phyloP scores from a whole-genome alignment of 2,888 invertebrate species.

The Leucophenga montana region DNA sequence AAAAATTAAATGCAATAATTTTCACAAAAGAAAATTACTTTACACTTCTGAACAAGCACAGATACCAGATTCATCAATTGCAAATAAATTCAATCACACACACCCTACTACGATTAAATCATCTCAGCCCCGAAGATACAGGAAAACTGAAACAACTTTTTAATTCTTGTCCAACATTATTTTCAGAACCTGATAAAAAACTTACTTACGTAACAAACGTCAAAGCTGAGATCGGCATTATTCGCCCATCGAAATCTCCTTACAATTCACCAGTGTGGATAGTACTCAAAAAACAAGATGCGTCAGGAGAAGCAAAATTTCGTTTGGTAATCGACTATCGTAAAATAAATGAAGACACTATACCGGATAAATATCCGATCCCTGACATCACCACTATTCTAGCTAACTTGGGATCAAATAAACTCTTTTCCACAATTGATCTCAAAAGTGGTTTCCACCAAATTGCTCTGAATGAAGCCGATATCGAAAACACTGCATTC shows the following conservation, averaged over 20 bases:
- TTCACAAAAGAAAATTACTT: background rate
- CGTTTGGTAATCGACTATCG: background rate
- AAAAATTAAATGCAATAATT: constrained; percentile 1
- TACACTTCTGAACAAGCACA: background rate
- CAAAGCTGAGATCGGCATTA: background rate
- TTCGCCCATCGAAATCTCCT: background rate
- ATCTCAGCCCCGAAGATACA: background rate
- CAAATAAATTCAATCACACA: background rate
- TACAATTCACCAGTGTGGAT: background rate
- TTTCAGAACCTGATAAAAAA: background rate
- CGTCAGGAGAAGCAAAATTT: background rate
- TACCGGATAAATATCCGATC: no score
- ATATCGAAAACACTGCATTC: no score
- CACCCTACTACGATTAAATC: background rate
- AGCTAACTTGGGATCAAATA: no score
- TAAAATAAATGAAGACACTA: background rate
- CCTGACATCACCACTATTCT: no score
- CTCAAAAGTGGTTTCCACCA: no score
- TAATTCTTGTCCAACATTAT: background rate
- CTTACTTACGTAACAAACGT: background rate
- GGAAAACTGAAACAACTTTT: background rate
- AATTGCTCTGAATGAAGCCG: no score
- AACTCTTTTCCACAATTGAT: no score
- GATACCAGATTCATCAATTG: no score
- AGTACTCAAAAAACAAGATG: background rate